These are phyloP conservation scores for Ephestia elutella DNA, from an alignment of 1,140 invertebrate genomes.

Conservation along the genomic window DNA sequence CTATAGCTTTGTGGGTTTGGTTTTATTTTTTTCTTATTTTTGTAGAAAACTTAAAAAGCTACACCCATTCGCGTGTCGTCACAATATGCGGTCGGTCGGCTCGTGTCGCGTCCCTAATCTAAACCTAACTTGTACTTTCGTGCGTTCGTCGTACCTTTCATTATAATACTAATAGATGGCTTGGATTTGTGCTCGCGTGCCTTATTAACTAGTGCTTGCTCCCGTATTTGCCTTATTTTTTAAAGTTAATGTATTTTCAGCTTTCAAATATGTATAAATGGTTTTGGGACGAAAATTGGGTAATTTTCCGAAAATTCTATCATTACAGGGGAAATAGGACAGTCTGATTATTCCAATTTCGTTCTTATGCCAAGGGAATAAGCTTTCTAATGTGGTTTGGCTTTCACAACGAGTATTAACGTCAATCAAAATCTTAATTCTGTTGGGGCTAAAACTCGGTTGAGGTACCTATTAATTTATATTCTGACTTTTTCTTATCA, in stretches of 20 bases:
- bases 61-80: conserved; percentile 4
- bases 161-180: conserved; percentile 14
- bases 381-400: too few species aligned
- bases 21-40: background rate
- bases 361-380: too few species aligned
- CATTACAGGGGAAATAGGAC: too few species aligned
- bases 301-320: too few species aligned
- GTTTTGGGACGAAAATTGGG: too few species aligned
- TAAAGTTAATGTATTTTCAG: too few species aligned
- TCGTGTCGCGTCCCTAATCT: conserved; percentile 28
- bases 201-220: background rate
- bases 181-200: conserved; percentile 20
- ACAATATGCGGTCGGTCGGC: conserved; percentile 14
- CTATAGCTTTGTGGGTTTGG: background rate
- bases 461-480: background rate
- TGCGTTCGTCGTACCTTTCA: conserved; percentile 6
- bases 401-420: too few species aligned
- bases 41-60: background rate
- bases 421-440: too few species aligned
- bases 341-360: too few species aligned
- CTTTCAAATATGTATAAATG: too few species aligned
- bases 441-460: background rate
- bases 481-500: too few species aligned
- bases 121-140: conserved; percentile 57
- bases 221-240: background rate